phyloP scores from a whole-genome alignment of 2,888 invertebrate genomes.

The Scaptomyza flava region DNA sequence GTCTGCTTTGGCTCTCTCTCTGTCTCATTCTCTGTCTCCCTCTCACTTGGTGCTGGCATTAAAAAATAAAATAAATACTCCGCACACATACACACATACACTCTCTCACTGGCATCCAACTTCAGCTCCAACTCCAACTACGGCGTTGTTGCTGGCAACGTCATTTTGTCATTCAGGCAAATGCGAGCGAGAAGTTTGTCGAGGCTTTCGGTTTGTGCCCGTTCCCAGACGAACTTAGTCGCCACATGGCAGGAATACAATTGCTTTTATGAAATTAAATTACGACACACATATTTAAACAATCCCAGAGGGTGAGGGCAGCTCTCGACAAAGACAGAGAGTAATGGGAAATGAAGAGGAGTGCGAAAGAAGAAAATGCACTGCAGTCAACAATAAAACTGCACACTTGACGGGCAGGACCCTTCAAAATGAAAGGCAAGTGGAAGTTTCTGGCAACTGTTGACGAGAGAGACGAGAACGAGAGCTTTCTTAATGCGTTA shows the following conservation, averaged over 20 bases:
- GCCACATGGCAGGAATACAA: constrained; percentile 70
- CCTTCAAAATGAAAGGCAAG: constrained; percentile 31
- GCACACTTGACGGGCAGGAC: constrained; percentile 42
- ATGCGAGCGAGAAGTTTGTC: constrained; percentile 55
- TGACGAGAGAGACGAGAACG: constrained; percentile 5
- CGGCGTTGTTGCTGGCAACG: constrained; percentile 50
- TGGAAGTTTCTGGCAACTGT: constrained; percentile 27
- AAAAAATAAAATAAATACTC: constrained; percentile 70
- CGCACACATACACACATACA: constrained; percentile 6
- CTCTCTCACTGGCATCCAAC: constrained; percentile 45
- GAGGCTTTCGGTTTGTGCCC: constrained; percentile 27
- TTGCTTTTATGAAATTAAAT: constrained; percentile 79
- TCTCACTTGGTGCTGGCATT: constrained; percentile 48
- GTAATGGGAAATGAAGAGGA: neutral
- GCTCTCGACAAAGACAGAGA: constrained; percentile 16
- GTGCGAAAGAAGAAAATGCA: constrained; percentile 7
- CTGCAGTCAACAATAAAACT: constrained; percentile 59
- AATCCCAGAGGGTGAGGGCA: constrained; percentile 27
- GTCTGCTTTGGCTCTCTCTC: constrained; percentile 54
- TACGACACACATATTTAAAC: constrained; percentile 72
- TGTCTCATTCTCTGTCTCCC: neutral
- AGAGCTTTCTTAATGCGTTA: constrained; percentile 39
- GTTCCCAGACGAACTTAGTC: constrained; percentile 48
- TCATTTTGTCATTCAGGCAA: constrained; percentile 70
- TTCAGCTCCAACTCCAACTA: constrained; percentile 2